These are phyloP conservation scores for Ranitomeya variabilis DNA, from an alignment of 2,113 vertebrate genomes.

Conservation along the genomic window DNA sequence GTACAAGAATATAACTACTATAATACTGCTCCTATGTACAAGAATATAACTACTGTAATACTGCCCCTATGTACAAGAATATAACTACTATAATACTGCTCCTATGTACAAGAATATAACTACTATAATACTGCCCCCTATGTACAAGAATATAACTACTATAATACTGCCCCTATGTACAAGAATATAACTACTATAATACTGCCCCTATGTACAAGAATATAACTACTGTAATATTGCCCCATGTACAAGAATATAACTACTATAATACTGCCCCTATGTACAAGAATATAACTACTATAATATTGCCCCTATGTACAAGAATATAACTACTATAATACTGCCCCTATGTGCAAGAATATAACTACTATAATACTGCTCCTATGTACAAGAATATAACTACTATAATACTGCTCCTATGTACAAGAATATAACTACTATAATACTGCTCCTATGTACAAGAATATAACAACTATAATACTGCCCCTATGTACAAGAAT, in stretches of 20 bases:
- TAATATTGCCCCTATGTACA: too few species aligned
- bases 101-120: not conserved
- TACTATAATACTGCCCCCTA: not conserved
- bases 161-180: not conserved
- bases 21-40: not conserved
- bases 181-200: not conserved
- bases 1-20: not conserved
- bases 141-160: not conserved
- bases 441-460: not conserved
- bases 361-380: slow-evolving; percentile 10
- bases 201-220: not conserved
- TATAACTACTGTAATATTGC: not conserved
- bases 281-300: not conserved
- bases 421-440: slow-evolving; percentile 13
- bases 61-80: not conserved
- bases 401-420: not conserved
- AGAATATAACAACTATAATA: not conserved
- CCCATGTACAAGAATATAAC: not conserved
- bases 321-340: not conserved
- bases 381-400: slow-evolving; percentile 6
- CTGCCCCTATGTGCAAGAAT: not conserved
- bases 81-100: not conserved
- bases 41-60: not conserved
- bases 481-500: not conserved
- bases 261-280: not conserved